A percentile compares a stretch with the other conserved stretches of the same genome.
Conservation (phyloP, 2,797 vertebrate genomes). For the Argentina silus region DNA sequence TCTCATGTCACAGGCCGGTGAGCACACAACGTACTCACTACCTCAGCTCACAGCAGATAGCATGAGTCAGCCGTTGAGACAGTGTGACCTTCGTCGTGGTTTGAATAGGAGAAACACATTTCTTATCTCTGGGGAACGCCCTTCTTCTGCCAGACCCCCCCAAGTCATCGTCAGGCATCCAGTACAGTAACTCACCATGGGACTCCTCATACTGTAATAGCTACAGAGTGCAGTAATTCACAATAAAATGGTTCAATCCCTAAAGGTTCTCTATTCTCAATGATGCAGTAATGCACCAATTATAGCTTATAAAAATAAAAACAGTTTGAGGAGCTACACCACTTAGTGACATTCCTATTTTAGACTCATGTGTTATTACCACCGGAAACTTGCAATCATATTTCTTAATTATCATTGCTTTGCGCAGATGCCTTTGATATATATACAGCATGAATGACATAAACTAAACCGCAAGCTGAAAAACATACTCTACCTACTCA, state of each 20-base stretch:
- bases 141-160: conserved; percentile 29
- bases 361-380: too few relatives aligned
- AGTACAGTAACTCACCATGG: background rate
- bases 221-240: background rate
- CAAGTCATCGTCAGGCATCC: background rate
- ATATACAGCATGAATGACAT: too few relatives aligned
- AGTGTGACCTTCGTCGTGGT: conserved; percentile 29
- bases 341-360: too few relatives aligned
- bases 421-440: too few relatives aligned
- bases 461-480: background rate
- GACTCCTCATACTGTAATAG: background rate
- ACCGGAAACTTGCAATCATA: too few relatives aligned
- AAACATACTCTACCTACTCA: background rate
- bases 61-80: conserved; percentile 47
- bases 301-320: too few relatives aligned
- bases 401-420: too few relatives aligned
- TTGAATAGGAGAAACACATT: conserved; percentile 26
- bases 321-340: too few relatives aligned
- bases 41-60: conserved; percentile 48
- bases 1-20: conserved; percentile 7
- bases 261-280: too few relatives aligned
- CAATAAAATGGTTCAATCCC: background rate
- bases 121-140: conserved; percentile 73
- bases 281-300: too few relatives aligned
- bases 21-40: conserved; percentile 11